Evolutionary conservation across 2,113 vertebrate genomes (phyloP), one percentile per base, ranked within the genome.

Genomic region (Guaruba guarouba): DNA sequence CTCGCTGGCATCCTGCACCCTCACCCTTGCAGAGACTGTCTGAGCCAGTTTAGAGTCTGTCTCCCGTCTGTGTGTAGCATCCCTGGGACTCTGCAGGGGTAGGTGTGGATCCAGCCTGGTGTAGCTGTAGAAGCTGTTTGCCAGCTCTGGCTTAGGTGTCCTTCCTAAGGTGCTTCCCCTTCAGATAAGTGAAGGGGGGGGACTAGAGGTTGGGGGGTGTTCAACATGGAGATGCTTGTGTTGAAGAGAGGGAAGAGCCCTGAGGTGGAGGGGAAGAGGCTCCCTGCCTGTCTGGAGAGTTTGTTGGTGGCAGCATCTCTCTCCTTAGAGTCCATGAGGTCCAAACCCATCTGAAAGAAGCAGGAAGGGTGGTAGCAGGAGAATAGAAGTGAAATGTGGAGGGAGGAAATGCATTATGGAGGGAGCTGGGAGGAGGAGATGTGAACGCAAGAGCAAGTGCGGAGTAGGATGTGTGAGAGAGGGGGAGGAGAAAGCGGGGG

Each of bases 391-490:
- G 13, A 63, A 46, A 92, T 19, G 69, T n/a, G 10, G 51, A 83
- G 61, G 75, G 77, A 83, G 43, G 71, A 86, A 92, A 66, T 33
- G 73, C 18, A 2, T 64, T 71, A 13, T 44, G 66, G 61, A 92
- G 46, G 17, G 83, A 94, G 49, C 59, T 70, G 61, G 28, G 46
- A 93, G 92, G 79, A 92, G 95, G 86, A 93, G 89, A 62, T 39
- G 78, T 17, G 10, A 86, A 52, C 0, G 63, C 79, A 86, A 86
- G 63, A 71, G 55, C 92, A 90, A 87, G 41, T 88, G 94, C 88
- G 79, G 79, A 96, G 94, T 93, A 83, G 96, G 95, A 95, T 87
- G 95, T 95, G 94, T 93, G 93, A 94, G 68, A 0, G 67, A 88
- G 89, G 71, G 87, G 94, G 89, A 92, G 93, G 81, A 95, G 93